Percentiles rank a stretch among this genome's conserved stretches.
These are phyloP conservation scores for Apodemus agrarius DNA, from an alignment of 2,797 vertebrate genomes.

Conservation along the genomic window DNA sequence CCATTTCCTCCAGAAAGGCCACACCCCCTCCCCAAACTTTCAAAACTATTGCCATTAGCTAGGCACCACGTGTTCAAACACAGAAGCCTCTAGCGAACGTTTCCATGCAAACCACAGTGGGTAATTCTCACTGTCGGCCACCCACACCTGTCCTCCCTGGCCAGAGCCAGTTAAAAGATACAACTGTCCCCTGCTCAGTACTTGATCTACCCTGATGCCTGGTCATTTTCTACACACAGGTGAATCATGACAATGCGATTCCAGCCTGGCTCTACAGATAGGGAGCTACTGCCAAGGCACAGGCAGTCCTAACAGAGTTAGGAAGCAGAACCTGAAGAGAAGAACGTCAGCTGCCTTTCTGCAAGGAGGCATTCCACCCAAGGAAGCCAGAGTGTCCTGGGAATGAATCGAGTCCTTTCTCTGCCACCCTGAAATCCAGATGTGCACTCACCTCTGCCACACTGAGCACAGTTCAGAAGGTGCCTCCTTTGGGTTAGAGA, in stretches of 20 bases:
- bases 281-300: rapidly evolving
- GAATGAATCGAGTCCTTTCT: neutral
- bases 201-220: neutral
- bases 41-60: neutral
- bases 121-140: too few relatives aligned
- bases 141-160: rapidly evolving
- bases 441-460: rapidly evolving
- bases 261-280: neutral
- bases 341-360: rapidly evolving
- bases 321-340: neutral
- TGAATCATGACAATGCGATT: neutral
- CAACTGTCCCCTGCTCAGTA: neutral
- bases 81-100: neutral
- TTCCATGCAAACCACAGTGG: neutral
- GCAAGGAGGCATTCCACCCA: too few relatives aligned
- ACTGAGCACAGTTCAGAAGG: neutral
- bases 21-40: neutral
- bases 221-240: neutral
- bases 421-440: neutral
- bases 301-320: neutral
- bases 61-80: neutral
- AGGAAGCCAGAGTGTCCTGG: neutral
- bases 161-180: neutral
- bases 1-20: neutral
- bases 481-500: neutral